phyloP scores from a whole-genome alignment of 2,888 invertebrate genomes.

The Camponotus fellah region DNA sequence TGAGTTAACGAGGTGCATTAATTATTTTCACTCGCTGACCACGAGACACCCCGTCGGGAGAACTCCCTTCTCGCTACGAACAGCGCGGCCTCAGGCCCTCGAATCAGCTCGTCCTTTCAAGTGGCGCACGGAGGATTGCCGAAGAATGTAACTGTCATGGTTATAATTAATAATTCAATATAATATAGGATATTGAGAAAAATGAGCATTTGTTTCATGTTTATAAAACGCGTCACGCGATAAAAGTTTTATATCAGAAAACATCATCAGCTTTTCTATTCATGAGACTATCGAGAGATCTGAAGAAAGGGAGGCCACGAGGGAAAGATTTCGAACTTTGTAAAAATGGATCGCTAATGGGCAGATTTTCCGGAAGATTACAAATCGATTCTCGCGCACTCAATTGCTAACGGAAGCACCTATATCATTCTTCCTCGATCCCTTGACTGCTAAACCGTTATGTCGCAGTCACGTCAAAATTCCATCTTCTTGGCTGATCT shows the following conservation, averaged over 20 bases:
- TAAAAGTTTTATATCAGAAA: conserved; percentile 9
- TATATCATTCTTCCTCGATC: conserved; percentile 23
- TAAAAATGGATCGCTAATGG: conserved; percentile 50
- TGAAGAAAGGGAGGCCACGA: background rate
- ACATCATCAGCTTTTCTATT: conserved; percentile 7
- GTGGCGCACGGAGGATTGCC: background rate
- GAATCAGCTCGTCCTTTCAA: conserved; percentile 2
- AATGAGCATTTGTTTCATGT: background rate
- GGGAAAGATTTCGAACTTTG: background rate
- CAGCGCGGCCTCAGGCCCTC: conserved; percentile 11
- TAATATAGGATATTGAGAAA: background rate
- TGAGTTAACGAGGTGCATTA: conserved; percentile 71
- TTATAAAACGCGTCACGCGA: background rate
- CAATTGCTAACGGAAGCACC: conserved; percentile 31
- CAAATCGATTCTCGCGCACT: conserved; percentile 36
- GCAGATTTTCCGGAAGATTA: conserved; percentile 27
- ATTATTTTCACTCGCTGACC: conserved; percentile 74
- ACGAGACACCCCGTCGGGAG: conserved; percentile 63
- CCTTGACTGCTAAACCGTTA: conserved; percentile 64
- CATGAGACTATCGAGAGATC: conserved; percentile 11
- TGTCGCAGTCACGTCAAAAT: conserved; percentile 68
- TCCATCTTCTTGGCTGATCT: conserved; percentile 71
- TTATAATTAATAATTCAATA: conserved; percentile 7
- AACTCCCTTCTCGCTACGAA: conserved; percentile 41
- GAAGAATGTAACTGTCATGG: background rate